Evolutionary conservation across 2,113 vertebrate species (phyloP), one percentile per base, ranked within the genome.

Genomic region (Empidonax alnorum): DNA sequence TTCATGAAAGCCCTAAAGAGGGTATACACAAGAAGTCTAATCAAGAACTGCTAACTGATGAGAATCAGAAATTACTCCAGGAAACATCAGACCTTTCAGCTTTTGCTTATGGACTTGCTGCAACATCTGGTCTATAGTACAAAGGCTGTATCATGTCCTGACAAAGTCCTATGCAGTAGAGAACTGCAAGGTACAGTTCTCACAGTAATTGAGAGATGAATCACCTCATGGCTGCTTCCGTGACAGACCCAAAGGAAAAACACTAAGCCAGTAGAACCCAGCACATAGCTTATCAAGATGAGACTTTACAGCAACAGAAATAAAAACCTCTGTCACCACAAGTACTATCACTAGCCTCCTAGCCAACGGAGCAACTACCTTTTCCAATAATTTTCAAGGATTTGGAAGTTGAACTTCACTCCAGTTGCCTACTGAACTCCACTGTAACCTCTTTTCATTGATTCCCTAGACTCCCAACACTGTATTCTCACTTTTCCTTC

Each of bases 1-100:
- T 93, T 92, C 83, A 77, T 25, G 52, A 88, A 94, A 93, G 59
- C 68, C 30, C 50, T 49, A 24, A 79, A 89, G 49, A 90, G 31
- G 46, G 59, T 33, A 59, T 35, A 79, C 41, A 71, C 27, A 44
- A 53, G 27, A 59, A 79, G 27, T 62, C 35, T 86, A 90, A 93
- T 75, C 39, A 83, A 84, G 68, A 84, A 90, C 75, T 71, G 49
- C 58, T 55, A 86, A 84, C 42, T 69, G 49, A 83, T 25, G 56
- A 71, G 56, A 95, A 88, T 72, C 61, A 78, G 39, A 74, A 86
- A 90, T 59, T 84, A 89, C 35, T 59, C 25, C 0, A 3, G 20
- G 35, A 85, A 80, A 85, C 31, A 46, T 6, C 6, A 74, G 41
- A 72, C 39, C 68, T 72, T 88, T 80, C 44, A 44, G 59, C 15